phyloP scores from a whole-genome alignment of 2,113 vertebrate genomes.

The Rhodinocichla rosea region DNA sequence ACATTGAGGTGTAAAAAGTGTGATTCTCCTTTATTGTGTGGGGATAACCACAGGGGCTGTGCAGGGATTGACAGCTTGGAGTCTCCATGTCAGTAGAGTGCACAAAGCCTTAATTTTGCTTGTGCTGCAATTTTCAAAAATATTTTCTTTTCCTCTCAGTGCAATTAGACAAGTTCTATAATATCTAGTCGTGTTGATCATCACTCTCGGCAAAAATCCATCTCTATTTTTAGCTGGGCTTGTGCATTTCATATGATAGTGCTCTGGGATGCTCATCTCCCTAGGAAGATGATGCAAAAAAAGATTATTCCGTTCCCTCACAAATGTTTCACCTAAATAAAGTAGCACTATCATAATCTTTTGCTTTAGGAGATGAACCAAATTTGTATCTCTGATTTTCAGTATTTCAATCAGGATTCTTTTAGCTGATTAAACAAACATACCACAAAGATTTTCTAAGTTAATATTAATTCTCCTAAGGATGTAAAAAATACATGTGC shows the following conservation, averaged over 20 bases:
- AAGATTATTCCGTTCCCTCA: background rate
- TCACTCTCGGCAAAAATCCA: background rate
- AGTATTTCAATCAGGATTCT: background rate
- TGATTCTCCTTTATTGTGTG: background rate
- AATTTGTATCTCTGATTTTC: background rate
- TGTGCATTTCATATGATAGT: background rate
- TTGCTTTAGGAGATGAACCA: background rate
- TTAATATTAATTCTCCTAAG: background rate
- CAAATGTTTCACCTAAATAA: background rate
- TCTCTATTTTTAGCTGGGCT: background rate
- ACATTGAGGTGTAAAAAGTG: background rate
- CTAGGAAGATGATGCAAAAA: background rate
- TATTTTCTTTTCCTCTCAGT: background rate
- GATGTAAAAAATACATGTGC: background rate
- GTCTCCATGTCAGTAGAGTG: too few species aligned
- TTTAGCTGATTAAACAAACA: background rate
- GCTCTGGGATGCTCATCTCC: background rate
- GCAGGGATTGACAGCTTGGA: background rate
- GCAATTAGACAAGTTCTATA: background rate
- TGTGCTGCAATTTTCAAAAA: background rate
- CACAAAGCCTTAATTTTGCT: background rate
- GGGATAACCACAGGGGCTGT: background rate
- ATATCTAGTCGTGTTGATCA: background rate
- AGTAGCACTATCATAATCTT: background rate
- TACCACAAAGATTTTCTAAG: background rate